Conservation (phyloP, 1,140 invertebrate species). For the Mactra quadrangularis region DNA sequence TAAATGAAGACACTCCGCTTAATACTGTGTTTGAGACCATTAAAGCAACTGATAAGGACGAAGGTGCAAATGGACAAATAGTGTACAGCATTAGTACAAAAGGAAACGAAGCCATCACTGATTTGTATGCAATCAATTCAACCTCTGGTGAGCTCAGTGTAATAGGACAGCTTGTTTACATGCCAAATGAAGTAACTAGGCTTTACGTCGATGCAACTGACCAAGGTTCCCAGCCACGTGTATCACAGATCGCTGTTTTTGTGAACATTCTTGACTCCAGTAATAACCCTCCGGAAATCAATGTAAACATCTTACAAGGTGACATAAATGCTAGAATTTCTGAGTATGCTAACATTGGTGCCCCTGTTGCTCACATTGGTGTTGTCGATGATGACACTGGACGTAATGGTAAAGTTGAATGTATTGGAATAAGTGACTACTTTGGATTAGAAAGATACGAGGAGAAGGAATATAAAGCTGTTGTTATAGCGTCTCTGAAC, state of each 20-base stretch:
- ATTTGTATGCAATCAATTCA: conserved; percentile 34
- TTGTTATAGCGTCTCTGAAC: conserved; percentile 87
- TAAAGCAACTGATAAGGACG: conserved; percentile 75
- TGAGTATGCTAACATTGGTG: conserved; percentile 74
- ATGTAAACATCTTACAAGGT: conserved; percentile 69
- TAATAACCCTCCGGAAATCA: conserved; percentile 79
- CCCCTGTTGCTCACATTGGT: conserved; percentile 75
- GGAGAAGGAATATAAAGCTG: conserved; percentile 78
- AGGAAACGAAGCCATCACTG: conserved; percentile 49
- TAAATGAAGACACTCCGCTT: conserved; percentile 88
- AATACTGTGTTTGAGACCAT: conserved; percentile 70
- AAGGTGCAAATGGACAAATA: conserved; percentile 74
- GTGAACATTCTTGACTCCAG: conserved; percentile 78
- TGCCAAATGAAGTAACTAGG: conserved; percentile 59
- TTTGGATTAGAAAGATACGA: conserved; percentile 76
- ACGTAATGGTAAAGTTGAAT: conserved; percentile 77
- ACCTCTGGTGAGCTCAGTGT: conserved; percentile 45
- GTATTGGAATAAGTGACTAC: conserved; percentile 68
- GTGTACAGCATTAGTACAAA: conserved; percentile 69
- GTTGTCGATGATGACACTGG: conserved; percentile 76
- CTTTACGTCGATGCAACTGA: conserved; percentile 71
- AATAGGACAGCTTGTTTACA: conserved; percentile 63
- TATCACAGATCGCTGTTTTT: conserved; percentile 68
- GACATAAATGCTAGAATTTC: conserved; percentile 69
- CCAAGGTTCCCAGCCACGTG: conserved; percentile 61